phyloP scores from a whole-genome alignment of 2,888 invertebrate species.

The Mayetiola destructor region DNA sequence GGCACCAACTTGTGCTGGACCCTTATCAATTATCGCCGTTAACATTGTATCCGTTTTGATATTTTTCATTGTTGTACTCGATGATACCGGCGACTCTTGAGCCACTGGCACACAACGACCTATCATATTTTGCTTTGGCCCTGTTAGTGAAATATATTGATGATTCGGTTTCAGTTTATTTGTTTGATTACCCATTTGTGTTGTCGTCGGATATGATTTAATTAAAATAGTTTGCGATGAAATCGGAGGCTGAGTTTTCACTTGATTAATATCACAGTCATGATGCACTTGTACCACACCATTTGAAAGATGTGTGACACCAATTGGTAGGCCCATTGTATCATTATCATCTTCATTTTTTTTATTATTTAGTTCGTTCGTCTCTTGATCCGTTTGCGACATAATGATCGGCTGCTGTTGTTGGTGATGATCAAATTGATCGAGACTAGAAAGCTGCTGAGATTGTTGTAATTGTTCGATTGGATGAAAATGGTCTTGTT shows the following conservation, averaged over 20 bases:
- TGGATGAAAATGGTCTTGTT: neutral
- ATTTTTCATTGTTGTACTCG: constrained; percentile 49
- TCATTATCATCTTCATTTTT: neutral
- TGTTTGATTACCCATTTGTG: too few species aligned
- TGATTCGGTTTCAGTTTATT: constrained; percentile 16
- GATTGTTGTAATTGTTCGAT: neutral
- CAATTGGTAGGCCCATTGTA: constrained; percentile 21
- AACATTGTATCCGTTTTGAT: constrained; percentile 39
- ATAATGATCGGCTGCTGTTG: constrained; percentile 14
- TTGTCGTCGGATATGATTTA: constrained; percentile 8
- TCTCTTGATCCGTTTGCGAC: constrained; percentile 2
- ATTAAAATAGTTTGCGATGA: constrained; percentile 15
- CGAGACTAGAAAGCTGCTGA: constrained; percentile 10
- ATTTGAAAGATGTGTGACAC: constrained; percentile 25
- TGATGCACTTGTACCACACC: constrained; percentile 25
- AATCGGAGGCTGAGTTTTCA: constrained; percentile 22
- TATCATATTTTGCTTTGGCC: constrained; percentile 30
- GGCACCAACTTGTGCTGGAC: constrained; percentile 69
- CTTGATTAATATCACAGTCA: constrained; percentile 22
- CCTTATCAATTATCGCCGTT: constrained; percentile 41
- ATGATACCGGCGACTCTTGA: constrained; percentile 35
- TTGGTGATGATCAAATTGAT: constrained; percentile 1
- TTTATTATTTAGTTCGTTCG: constrained; percentile 1
- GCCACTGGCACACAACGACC: constrained; percentile 16
- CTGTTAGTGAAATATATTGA: constrained; percentile 22